Conservation (phyloP, 2,888 invertebrate species). For the Deilephila elpenor region DNA sequence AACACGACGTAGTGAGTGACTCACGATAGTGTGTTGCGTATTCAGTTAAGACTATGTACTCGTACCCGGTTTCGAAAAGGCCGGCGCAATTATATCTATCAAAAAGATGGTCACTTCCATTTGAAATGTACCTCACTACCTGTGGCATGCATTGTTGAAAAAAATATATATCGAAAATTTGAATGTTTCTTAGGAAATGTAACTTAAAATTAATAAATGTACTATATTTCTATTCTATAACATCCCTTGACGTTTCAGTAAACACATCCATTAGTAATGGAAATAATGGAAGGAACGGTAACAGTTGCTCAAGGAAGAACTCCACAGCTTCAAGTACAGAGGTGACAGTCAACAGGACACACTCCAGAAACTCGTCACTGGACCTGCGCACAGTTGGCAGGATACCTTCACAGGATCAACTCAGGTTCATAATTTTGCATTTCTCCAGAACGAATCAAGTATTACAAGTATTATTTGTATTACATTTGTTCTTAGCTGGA, state of each 20-base stretch:
- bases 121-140: no score
- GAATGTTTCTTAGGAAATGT: no score
- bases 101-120: no score
- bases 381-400: slow-evolving; percentile 87
- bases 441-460: no score
- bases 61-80: no score
- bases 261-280: slow-evolving; percentile 60
- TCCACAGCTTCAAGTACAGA: slow-evolving; percentile 75
- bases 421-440: slow-evolving; percentile 60
- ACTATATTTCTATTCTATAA: neutral
- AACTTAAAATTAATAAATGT: no score
- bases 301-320: slow-evolving; percentile 72
- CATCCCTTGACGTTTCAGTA: slow-evolving; percentile 55
- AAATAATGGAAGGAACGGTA: slow-evolving; percentile 62
- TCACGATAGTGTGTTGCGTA: neutral
- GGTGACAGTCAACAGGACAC: slow-evolving; percentile 74
- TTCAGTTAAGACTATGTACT: neutral
- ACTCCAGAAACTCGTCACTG: slow-evolving; percentile 93
- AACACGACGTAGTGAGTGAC: neutral
- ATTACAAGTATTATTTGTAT: no score
- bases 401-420: slow-evolving; percentile 79
- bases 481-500: no score
- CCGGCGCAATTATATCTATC: no score
- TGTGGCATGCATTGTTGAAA: no score
- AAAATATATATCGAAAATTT: no score